Evolutionary conservation across 2,797 vertebrate species (phyloP), one percentile per base, ranked within the genome.

Genomic region (Sebastiscus albofasciatus): DNA sequence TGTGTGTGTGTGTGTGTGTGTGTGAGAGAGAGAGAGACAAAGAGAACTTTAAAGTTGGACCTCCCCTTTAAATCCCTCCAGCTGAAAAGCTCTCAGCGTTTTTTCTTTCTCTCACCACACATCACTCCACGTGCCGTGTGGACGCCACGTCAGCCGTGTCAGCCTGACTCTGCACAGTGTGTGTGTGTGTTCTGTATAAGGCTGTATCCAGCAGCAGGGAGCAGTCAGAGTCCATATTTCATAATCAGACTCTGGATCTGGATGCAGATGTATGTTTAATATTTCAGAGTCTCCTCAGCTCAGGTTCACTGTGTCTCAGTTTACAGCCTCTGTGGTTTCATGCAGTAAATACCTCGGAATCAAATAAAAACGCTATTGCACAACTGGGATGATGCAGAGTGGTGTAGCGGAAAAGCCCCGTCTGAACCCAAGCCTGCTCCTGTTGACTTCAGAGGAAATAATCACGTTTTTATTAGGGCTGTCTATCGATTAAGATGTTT

Each of bases 61-160:
- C 72, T 79, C 80, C 80, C 78, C 82, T 87, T 88, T 83, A 84
- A 88, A 82, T 67, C 67, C 68, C 81, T 81, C 31, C 79, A 83
- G 79, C 80, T 80, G 79, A 74, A 80, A 72, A 42, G 14, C 26
- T 61, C 49, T 22, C 24, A n/a, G 33, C 24, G 0, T 36, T 59
- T 80, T 34, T 54, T 26, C 26, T 52, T 4, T 22, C 54, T 34
- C 60, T 14, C 4, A 13, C n/a, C 60, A 66, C 77, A 74, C 78
- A 16, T 75, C 36, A 5, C 16, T 79, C 76, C 87, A 91, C 61
- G 64, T 90, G 87, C 75, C 31, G 39, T 54, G 83, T 76, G 82
- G 84, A 81, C 8, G 89, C 91, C 91, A 93, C 90, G 89, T 93
- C 91, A 91, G 86, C 91, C 69, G 64, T 75, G 81, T 86, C 66